Conservation (phyloP, 2,888 invertebrate species). For the Andrena trimmerana region DNA sequence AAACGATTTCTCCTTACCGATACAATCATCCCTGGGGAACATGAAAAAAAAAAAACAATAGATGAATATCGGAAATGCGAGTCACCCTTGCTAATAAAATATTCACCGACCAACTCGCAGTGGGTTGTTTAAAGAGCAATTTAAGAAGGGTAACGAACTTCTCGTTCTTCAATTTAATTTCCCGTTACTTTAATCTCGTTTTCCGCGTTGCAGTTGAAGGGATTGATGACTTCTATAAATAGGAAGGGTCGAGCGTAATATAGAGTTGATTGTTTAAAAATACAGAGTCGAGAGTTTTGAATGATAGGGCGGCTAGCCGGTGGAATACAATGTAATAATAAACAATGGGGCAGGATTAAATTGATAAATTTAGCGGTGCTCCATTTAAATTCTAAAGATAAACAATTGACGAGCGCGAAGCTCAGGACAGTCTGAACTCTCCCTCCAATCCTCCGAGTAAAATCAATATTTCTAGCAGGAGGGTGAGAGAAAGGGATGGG, state of each 20-base stretch:
- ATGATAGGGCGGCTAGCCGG: not conserved
- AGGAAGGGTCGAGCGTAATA: not conserved
- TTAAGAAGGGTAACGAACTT: not conserved
- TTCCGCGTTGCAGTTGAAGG: not conserved
- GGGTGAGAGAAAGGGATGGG: slow-evolving; percentile 71
- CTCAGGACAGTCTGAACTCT: slow-evolving; percentile 69
- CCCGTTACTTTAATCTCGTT: not conserved
- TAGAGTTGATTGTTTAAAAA: not conserved
- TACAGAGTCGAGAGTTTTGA: not conserved
- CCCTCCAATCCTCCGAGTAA: slow-evolving; percentile 76
- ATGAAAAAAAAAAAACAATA: not conserved
- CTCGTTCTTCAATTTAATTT: not conserved
- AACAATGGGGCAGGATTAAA: slow-evolving; percentile 42
- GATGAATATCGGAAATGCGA: not conserved
- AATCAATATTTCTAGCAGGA: slow-evolving; percentile 83
- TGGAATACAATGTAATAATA: slow-evolving; percentile 46
- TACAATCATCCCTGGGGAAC: not conserved
- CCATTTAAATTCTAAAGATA: slow-evolving; percentile 79
- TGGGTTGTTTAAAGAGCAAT: not conserved
- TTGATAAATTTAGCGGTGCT: slow-evolving; percentile 75
- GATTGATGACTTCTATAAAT: not conserved
- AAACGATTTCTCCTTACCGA: not conserved
- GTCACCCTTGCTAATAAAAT: not conserved
- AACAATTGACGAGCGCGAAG: slow-evolving; percentile 76
- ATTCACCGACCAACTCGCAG: not conserved